Conservation (phyloP, 2,888 invertebrate species). For the Anaspis maculata region DNA sequence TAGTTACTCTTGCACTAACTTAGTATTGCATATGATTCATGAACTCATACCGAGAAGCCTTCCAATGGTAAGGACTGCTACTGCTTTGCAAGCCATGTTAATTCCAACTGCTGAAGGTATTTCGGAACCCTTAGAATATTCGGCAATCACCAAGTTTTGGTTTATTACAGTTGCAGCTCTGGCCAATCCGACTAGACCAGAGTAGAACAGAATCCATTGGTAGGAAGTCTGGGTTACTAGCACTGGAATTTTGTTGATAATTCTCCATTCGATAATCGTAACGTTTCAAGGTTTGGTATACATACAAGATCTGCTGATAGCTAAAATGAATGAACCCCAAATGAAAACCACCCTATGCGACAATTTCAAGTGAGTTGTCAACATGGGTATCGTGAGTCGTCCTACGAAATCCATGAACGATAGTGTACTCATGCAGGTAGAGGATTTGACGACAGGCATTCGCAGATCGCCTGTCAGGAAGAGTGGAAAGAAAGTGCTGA, state of each 20-base stretch:
- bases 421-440: slow-evolving; percentile 62
- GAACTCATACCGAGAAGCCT: slow-evolving; percentile 45
- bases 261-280: background rate
- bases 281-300: background rate
- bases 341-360: slow-evolving; percentile 56
- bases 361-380: slow-evolving; percentile 54
- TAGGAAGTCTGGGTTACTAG: slow-evolving; percentile 53
- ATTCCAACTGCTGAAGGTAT: slow-evolving; percentile 62
- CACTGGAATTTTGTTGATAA: too few species aligned
- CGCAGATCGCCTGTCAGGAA: slow-evolving; percentile 48
- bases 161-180: slow-evolving; percentile 67
- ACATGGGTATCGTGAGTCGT: slow-evolving; percentile 54
- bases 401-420: slow-evolving; percentile 59
- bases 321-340: slow-evolving; percentile 51
- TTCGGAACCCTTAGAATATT: slow-evolving; percentile 47
- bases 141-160: slow-evolving; percentile 61
- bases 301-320: slow-evolving; percentile 51
- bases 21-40: too few species aligned
- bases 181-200: slow-evolving; percentile 58
- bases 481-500: slow-evolving; percentile 61
- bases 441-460: slow-evolving; percentile 48
- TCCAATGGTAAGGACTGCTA: slow-evolving; percentile 57
- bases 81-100: slow-evolving; percentile 64
- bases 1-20: too few species aligned
- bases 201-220: slow-evolving; percentile 46